phyloP scores from a whole-genome alignment of 2,888 invertebrate genomes.

The Calliscelio sp. region DNA sequence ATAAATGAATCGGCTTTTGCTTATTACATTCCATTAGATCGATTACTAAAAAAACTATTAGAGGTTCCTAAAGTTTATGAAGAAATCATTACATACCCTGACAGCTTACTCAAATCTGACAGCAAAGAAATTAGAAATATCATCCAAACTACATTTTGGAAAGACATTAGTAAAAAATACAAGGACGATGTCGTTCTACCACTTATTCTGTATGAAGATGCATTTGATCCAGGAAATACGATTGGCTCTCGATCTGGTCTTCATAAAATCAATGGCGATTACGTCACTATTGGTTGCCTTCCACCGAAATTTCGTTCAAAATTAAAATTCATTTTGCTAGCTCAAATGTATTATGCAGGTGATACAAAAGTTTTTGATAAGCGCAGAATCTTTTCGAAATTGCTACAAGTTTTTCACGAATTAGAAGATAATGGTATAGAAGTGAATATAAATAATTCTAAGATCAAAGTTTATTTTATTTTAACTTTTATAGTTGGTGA shows the following conservation, averaged over 20 bases:
- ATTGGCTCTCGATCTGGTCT: constrained; percentile 37
- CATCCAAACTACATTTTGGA: constrained; percentile 47
- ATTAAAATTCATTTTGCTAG: constrained; percentile 37
- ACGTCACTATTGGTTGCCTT: constrained; percentile 26
- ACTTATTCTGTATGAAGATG: constrained; percentile 40
- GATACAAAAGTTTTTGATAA: constrained; percentile 26
- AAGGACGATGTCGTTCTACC: constrained; percentile 16
- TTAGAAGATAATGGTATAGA: constrained; percentile 50
- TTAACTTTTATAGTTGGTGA: constrained; percentile 56
- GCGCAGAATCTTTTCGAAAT: constrained; percentile 34
- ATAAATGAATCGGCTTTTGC: constrained; percentile 18
- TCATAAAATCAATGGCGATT: constrained; percentile 49
- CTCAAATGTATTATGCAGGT: constrained; percentile 47
- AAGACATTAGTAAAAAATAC: background rate
- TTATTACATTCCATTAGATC: constrained; percentile 21
- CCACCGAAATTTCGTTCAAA: constrained; percentile 44
- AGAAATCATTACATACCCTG: background rate
- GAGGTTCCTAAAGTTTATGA: constrained; percentile 27
- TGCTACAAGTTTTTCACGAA: background rate
- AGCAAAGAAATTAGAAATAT: constrained; percentile 21
- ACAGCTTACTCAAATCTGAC: background rate
- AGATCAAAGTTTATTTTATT: constrained; percentile 36
- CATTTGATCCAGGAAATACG: constrained; percentile 54
- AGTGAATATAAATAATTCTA: constrained; percentile 1
- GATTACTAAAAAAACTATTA: constrained; percentile 30